These are phyloP conservation scores for Pasiphila rectangulata DNA, from an alignment of 2,888 invertebrate genomes.

Conservation along the genomic window DNA sequence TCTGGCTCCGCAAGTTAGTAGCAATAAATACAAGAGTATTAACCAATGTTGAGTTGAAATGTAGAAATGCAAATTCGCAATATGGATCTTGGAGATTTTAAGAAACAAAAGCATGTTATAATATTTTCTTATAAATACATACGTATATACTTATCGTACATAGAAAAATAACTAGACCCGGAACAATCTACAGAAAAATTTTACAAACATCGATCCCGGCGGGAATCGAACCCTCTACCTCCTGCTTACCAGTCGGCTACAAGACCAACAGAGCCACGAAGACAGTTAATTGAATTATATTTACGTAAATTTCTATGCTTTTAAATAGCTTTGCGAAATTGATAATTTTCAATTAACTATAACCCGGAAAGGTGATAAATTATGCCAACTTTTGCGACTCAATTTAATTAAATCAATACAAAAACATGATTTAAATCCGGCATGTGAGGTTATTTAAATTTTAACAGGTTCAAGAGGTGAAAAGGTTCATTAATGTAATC, in stretches of 20 bases:
- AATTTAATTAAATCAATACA: background rate
- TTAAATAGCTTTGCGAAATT: background rate
- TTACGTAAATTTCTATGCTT: background rate
- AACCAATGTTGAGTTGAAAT: conserved; percentile 9
- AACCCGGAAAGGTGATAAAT: background rate
- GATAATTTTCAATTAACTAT: background rate
- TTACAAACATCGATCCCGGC: background rate
- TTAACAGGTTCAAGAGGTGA: conserved; percentile 10
- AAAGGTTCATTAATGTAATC: background rate
- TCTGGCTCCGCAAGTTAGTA: conserved; percentile 53
- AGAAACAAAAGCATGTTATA: no score
- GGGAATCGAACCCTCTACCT: background rate
- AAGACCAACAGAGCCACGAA: no score
- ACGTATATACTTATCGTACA: no score
- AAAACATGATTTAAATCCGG: background rate
- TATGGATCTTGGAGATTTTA: background rate
- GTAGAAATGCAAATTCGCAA: background rate
- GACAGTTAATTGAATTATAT: no score
- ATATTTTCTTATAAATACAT: no score
- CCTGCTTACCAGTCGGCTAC: no score
- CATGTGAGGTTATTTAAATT: background rate
- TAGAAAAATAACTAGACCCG: no score
- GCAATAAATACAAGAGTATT: conserved; percentile 57
- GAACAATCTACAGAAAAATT: no score
- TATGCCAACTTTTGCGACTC: background rate